Base-by-base conservation (phyloP, 1,140 invertebrate species). In the Drosophila nikananu region DNA sequence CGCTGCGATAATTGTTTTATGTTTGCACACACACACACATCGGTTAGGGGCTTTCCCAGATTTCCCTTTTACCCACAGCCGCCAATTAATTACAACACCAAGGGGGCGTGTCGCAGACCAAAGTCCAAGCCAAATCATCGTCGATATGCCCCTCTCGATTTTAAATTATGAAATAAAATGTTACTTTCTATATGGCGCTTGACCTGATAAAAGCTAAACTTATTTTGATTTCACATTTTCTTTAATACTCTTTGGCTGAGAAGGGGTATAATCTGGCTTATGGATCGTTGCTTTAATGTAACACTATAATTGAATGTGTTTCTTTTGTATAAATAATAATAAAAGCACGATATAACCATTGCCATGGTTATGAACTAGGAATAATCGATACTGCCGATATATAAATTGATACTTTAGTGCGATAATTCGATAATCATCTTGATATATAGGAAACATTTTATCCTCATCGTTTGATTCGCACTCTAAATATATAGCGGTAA, bases 81-180 rank as follows among this genome's bases (percentile, higher is more conserved):
- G 39, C 54, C 77, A 82, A 82, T 82, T 82, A 82, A 82, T 82
- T 78, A 82, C 63, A 77, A 82, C 80, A 82, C 61, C 67, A 71
- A 46, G 67, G 49, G 63, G 80, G 74, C 55, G 80, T 82, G 74
- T 41, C 63, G 21, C 41, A 13, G 27, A 49, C 63, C 59, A 54
- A 75, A 76, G 71, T 81, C 63, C 46, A 27, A 68, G 46, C 46
- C 55, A 67, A 51, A 68, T 52, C 64, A 54, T 35, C 35, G 44
- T 68, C 66, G 61, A 71, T 66, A 54, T 49, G 51, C 41, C 35
- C 35, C 35, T 41, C 66, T 71, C 42, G 27, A 49, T 58, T 59
- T 72, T 59, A 37, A 32, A 37, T 60, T 60, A 72, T 51, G 54
- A 73, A 73, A 73, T 73, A 52, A n/a, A 35, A 68, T 71, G 35